These are phyloP conservation scores for Chloropsis cyanopogon DNA, from an alignment of 2,113 vertebrate genomes.

Conservation along the genomic window DNA sequence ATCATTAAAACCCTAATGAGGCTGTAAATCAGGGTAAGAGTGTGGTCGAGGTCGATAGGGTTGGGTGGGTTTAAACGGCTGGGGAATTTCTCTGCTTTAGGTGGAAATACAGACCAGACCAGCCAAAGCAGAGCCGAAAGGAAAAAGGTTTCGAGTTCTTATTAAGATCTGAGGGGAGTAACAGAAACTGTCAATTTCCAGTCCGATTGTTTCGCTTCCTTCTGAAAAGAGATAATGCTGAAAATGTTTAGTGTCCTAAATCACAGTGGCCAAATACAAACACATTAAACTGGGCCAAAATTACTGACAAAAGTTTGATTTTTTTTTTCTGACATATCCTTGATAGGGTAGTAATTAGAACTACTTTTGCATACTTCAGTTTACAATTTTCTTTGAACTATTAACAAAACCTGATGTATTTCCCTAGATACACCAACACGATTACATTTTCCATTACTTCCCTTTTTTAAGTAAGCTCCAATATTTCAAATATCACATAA, in stretches of 20 bases:
- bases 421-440: neutral
- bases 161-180: neutral
- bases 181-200: neutral
- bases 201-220: neutral
- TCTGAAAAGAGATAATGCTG: neutral
- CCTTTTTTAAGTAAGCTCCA: neutral
- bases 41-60: neutral
- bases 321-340: neutral
- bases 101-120: neutral
- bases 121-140: neutral
- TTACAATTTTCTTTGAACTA: neutral
- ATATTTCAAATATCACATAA: neutral
- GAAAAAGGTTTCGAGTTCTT: neutral
- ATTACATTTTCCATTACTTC: neutral
- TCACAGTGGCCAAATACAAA: neutral
- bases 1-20: constrained; percentile 52
- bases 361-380: neutral
- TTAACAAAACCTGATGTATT: neutral
- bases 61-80: constrained; percentile 2
- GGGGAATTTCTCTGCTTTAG: neutral
- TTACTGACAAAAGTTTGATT: neutral
- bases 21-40: constrained; percentile 20
- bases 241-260: neutral
- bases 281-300: neutral
- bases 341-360: neutral